Base-by-base conservation (phyloP, 2,888 invertebrate species). In the Pristionchus exspectatus region DNA sequence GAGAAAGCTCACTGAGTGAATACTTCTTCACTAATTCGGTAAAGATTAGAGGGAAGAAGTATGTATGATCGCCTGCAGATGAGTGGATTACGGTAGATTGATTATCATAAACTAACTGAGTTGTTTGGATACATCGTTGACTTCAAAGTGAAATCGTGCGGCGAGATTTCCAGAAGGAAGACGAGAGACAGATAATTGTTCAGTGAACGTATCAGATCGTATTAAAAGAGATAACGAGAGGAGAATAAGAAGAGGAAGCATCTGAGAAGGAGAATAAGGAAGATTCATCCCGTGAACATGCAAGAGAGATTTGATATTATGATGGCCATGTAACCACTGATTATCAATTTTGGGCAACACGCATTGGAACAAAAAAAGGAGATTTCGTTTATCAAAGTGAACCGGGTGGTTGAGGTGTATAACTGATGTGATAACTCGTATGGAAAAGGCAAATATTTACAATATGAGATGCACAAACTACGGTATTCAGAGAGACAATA, bases 1-100 rank as follows among this genome's bases (percentile, higher is more conserved):
- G 96, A 95, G 98, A 98, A 33, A 99, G 95, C 95, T 98, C 98
- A 95, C 97, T 97, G 0, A 99, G 97, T 95, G 97, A 96, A 95
- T 97, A 97, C 59, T 97, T 96, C 81, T 97, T 92, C 87, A 96
- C 90, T 1, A 96, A 94, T 92, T 96, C 96, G 56, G 95, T 95
- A 7, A 96, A 92, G 10, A 95, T 93, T 90, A 95, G 95, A 12
- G 96, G 96, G 92, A 96, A 96, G 59, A 95, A 92, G 63, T 95
- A 92, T 44, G 74, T 91, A 59, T 92, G 87, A 30, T 30, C 21
- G 54, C 54, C 87, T 88, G 74, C 3, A 33, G 33, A 63, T 27
- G 24, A 38, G n/a, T 14, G 12, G 27, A 54, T 27, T 81, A 54
- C 4, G n/a, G 50, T 81, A 54, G n/a, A 27, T 14, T 9, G n/a